Evolutionary conservation across 2,113 vertebrate genomes (phyloP), one percentile per base, ranked within the genome.

Genomic region (Bettongia penicillata): DNA sequence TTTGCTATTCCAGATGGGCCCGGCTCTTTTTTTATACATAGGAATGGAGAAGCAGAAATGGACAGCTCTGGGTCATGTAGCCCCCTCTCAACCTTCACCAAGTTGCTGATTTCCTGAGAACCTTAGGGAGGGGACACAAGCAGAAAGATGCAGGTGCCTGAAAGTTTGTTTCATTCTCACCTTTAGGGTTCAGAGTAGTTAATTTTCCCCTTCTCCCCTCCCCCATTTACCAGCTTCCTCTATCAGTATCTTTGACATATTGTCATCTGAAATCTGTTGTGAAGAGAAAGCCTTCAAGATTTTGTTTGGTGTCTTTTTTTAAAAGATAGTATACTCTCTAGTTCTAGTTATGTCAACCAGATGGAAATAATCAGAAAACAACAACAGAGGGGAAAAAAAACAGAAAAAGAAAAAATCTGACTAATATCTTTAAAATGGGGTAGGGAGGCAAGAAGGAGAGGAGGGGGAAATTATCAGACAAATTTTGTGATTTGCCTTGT

Each of bases 291-390:
- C 16, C 93, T 96, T 95, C 95, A 84, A 43, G n/a, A 94, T 93
- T 96, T 96, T 93, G 94, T 93, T 95, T 92, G 93, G 91, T 91
- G 93, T 95, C 93, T 68, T 93, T 95, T 97, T 95, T 91, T 43
- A 50, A 48, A 48, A 96, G 96, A 95, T 84, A 84, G 93, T 97
- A 90, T 90, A 22, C 92, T 95, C 61, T 77, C 68, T 43, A 84
- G n/a, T 84, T 84, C 51, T 84, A 91, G 94, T 95, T 61, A 95
- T 96, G n/a, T 55, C 96, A 95, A 96, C 96, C 98, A 98, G 98
- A 98, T 98, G 98, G 97, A 98, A 98, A 91, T 97, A 97, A 98
- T 98, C 98, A 98, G 96, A 96, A 96, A 95, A 93, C 95, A 95
- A 93, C 94, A 96, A 95, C 95, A 97, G 92, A 95, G 94, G 95